Evolutionary conservation across 2,113 vertebrate genomes (phyloP).

Genomic region (Syngnathus scovelli): DNA sequence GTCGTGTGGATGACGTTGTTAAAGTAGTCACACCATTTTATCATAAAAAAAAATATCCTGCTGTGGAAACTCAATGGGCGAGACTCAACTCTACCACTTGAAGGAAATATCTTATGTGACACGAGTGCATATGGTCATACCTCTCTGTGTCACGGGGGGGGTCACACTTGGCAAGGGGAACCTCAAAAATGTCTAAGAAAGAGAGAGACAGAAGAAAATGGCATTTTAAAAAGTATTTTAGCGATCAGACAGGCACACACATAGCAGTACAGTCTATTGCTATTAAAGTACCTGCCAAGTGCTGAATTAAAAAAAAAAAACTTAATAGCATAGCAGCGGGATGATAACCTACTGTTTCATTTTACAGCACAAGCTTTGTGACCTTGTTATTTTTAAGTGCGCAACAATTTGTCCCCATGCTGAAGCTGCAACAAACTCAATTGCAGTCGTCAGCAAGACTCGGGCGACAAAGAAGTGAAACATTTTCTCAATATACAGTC

Average conservation of each 20-base stretch:
- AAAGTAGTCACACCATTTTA: background rate
- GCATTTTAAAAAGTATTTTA: conserved; percentile 35
- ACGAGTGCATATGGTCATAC: conserved; percentile 37
- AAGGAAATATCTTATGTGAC: background rate
- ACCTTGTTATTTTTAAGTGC: conserved; percentile 1
- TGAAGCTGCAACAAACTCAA: background rate
- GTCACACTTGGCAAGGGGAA: conserved; percentile 50
- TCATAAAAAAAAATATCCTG: background rate
- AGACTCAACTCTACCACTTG: background rate
- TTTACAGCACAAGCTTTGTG: background rate
- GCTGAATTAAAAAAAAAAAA: background rate
- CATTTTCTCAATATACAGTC: background rate
- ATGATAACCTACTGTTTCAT: background rate
- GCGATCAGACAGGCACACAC: conserved; percentile 8
- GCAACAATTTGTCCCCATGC: background rate
- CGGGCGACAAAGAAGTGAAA: background rate
- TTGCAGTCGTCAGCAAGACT: background rate
- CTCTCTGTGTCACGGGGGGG: conserved; percentile 54
- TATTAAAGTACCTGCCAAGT: background rate
- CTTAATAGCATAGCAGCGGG: background rate
- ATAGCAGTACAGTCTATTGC: background rate
- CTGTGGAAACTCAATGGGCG: too few species aligned
- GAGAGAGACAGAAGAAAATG: conserved; percentile 32
- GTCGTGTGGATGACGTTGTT: background rate
- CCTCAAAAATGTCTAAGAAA: conserved; percentile 43